Evolutionary conservation across 1,140 invertebrate species (phyloP).

Genomic region (Drosophila rhopaloa): DNA sequence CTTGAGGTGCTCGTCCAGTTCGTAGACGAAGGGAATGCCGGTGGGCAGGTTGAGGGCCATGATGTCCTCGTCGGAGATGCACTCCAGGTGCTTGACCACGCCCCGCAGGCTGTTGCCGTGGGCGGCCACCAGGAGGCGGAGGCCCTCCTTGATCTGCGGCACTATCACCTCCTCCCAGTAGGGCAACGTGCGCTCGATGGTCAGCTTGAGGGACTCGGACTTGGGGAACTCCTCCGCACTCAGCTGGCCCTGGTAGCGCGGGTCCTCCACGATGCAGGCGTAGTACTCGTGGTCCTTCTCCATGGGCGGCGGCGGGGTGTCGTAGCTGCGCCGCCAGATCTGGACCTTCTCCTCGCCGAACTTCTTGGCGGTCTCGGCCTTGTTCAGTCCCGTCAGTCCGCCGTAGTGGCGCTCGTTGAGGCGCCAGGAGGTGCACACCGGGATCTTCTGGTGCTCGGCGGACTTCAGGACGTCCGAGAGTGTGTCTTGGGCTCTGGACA

Average conservation of each 20-base stretch:
- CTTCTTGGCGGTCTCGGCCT: constrained; percentile 97
- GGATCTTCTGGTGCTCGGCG: constrained; percentile 91
- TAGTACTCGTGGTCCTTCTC: constrained; percentile 93
- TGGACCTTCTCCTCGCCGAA: constrained; percentile 96
- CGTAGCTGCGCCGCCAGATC: constrained; percentile 97
- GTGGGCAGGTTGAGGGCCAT: constrained; percentile 97
- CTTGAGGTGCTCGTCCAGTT: constrained; percentile 94
- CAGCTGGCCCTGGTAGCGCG: constrained; percentile 90
- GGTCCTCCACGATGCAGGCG: constrained; percentile 92
- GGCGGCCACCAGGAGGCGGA: constrained; percentile 95
- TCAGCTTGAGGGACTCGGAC: constrained; percentile 96
- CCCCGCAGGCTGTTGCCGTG: constrained; percentile 98
- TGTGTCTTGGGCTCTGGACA: constrained; percentile 95
- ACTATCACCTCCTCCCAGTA: constrained; percentile 98
- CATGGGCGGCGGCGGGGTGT: constrained; percentile 96
- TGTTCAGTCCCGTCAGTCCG: constrained; percentile 96
- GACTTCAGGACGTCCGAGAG: constrained; percentile 91
- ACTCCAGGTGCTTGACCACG: constrained; percentile 97
- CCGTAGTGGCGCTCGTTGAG: constrained; percentile 98
- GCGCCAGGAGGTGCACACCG: constrained; percentile 93
- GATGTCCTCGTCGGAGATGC: constrained; percentile 92
- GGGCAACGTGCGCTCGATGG: constrained; percentile 94
- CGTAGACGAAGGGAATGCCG: constrained; percentile 97
- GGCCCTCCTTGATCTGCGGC: constrained; percentile 93
- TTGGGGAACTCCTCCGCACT: constrained; percentile 93